Conservation (phyloP, 2,113 vertebrate species). For the Heterotilapia buettikoferi region DNA sequence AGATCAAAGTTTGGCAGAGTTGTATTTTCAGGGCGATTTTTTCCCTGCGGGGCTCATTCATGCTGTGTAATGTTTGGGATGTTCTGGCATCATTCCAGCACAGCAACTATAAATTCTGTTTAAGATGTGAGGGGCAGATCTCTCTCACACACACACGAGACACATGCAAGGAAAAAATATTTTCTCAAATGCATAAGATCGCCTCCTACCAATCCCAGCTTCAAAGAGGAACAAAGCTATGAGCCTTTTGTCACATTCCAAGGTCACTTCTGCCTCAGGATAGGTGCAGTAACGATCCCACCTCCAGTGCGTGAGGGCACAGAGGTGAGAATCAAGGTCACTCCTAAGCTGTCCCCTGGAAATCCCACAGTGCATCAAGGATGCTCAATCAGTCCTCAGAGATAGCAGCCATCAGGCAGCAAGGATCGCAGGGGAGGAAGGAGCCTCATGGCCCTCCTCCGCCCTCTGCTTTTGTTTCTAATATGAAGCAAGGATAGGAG, state of each 20-base stretch:
- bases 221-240: not conserved
- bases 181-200: not conserved
- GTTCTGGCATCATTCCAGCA: not conserved
- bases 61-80: conserved; percentile 25
- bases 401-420: not conserved
- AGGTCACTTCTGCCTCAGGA: conserved; percentile 30
- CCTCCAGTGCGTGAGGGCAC: not conserved
- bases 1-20: conserved; percentile 45
- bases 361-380: not conserved
- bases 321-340: not conserved
- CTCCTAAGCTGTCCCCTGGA: not conserved
- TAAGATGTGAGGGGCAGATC: not conserved
- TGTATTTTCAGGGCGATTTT: conserved; percentile 24
- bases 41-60: not conserved
- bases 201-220: not conserved
- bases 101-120: not conserved
- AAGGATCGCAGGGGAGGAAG: conserved; percentile 14
- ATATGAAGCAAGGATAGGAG: conserved; percentile 35
- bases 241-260: conserved; percentile 3
- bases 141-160: not conserved
- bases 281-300: conserved; percentile 12
- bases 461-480: conserved; percentile 51
- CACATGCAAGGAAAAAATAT: not conserved
- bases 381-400: not conserved
- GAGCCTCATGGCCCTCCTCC: conserved; percentile 8